Conservation (phyloP, 2,888 invertebrate species). For the Platycnemis pennipes region DNA sequence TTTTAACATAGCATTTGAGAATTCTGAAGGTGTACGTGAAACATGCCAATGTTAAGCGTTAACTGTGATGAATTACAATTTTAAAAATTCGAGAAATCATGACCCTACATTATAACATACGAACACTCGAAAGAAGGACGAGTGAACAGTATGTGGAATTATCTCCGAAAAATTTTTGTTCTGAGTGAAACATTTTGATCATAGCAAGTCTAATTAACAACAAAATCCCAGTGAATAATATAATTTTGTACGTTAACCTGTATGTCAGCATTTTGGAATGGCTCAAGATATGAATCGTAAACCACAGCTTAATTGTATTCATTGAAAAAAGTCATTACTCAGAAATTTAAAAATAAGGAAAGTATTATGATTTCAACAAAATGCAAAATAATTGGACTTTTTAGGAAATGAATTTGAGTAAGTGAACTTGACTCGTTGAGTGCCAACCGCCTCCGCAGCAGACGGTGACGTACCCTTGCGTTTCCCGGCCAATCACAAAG, state of each 20-base stretch:
- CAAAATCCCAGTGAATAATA: not conserved
- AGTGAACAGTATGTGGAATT: no score
- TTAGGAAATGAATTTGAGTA: not conserved
- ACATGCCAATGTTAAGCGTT: no score
- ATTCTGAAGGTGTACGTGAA: no score
- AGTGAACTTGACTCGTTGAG: constrained; percentile 25
- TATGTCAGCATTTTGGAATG: constrained; percentile 10
- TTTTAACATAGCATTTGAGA: no score
- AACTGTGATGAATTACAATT: no score
- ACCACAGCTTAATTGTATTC: not conserved
- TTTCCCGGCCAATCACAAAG: not conserved
- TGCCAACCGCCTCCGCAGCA: constrained; percentile 60
- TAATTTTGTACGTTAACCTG: constrained; percentile 4
- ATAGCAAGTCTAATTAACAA: not conserved
- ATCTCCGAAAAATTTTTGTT: no score
- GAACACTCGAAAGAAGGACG: no score
- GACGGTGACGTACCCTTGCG: constrained; percentile 40
- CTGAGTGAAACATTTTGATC: no score
- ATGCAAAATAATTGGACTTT: not conserved
- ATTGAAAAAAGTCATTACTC: not conserved
- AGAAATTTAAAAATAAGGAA: not conserved
- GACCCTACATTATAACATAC: no score
- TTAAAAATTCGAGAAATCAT: no score
- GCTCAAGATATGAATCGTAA: not conserved
- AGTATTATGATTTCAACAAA: not conserved